Conservation (phyloP, 2,797 vertebrate species). For the Thaleichthys pacificus region DNA sequence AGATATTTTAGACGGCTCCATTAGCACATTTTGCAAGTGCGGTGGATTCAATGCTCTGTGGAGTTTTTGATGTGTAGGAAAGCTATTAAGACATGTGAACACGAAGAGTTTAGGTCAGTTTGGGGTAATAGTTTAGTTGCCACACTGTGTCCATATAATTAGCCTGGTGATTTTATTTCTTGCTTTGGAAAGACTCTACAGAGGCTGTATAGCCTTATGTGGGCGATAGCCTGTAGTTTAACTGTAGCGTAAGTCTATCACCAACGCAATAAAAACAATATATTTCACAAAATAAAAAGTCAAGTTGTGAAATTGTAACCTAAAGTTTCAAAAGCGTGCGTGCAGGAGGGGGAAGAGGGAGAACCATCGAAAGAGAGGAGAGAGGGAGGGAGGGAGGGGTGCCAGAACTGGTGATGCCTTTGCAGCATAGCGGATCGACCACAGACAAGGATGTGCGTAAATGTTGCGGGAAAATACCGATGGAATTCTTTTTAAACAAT, state of each 20-base stretch:
- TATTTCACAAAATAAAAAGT: too few species aligned
- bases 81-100: background rate
- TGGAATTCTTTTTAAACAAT: conserved; percentile 14
- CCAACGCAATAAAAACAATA: too few species aligned
- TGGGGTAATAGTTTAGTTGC: background rate
- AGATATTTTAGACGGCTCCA: conserved; percentile 37
- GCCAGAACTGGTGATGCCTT: conserved; percentile 52
- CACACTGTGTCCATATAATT: conserved; percentile 3
- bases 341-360: background rate
- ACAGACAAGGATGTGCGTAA: background rate
- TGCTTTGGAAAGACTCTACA: background rate
- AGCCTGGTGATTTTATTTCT: background rate
- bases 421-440: conserved; percentile 47
- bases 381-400: background rate
- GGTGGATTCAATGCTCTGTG: conserved; percentile 3
- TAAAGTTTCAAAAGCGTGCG: background rate
- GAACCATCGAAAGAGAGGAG: background rate
- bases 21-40: conserved; percentile 16
- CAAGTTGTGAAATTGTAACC: background rate
- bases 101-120: background rate
- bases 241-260: too few species aligned
- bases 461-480: conserved; percentile 46
- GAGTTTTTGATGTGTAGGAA: conserved; percentile 8
- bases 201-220: background rate
- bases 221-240: too few species aligned